Evolutionary conservation across 2,888 invertebrate species (phyloP).

Genomic region (Pardosa pseudoannulata): DNA sequence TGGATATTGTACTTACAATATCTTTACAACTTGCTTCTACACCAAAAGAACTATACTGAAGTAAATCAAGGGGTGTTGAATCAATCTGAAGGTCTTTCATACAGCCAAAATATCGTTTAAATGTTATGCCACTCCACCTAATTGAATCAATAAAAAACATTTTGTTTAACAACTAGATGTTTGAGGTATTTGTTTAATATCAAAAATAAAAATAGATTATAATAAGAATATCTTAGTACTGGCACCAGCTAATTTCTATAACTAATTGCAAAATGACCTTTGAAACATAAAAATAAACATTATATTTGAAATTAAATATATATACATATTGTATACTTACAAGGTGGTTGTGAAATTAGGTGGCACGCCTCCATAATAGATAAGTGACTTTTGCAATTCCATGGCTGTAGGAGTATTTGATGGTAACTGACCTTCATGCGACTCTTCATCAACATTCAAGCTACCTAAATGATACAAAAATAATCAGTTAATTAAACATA

Average conservation of each 20-base stretch:
- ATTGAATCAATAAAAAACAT: background rate
- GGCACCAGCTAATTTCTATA: too few relatives aligned
- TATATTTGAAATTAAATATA: too few relatives aligned
- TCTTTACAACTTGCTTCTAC: slow-evolving; percentile 69
- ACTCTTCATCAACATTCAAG: slow-evolving; percentile 63
- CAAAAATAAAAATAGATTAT: too few relatives aligned
- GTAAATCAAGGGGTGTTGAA: slow-evolving; percentile 57
- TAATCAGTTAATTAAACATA: too few relatives aligned
- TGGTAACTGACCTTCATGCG: slow-evolving; percentile 63
- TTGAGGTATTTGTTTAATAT: too few relatives aligned
- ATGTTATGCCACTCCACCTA: slow-evolving; percentile 68
- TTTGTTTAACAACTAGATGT: too few relatives aligned
- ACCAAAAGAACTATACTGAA: slow-evolving; percentile 63
- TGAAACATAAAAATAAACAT: too few relatives aligned
- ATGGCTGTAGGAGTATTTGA: slow-evolving; percentile 46
- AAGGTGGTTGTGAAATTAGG: slow-evolving; percentile 81
- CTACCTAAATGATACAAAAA: too few relatives aligned
- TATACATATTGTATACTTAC: slow-evolving; percentile 72
- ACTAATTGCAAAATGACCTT: too few relatives aligned
- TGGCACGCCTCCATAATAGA: slow-evolving; percentile 91
- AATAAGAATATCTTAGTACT: too few relatives aligned
- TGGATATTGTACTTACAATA: slow-evolving; percentile 47
- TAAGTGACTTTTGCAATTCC: slow-evolving; percentile 79
- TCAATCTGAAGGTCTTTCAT: slow-evolving; percentile 72
- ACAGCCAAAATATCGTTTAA: slow-evolving; percentile 69